Percentiles rank a stretch among this genome's conserved stretches.
Evolutionary conservation across 2,797 vertebrate genomes (phyloP).

Genomic region (Melanotaenia nigrans): DNA sequence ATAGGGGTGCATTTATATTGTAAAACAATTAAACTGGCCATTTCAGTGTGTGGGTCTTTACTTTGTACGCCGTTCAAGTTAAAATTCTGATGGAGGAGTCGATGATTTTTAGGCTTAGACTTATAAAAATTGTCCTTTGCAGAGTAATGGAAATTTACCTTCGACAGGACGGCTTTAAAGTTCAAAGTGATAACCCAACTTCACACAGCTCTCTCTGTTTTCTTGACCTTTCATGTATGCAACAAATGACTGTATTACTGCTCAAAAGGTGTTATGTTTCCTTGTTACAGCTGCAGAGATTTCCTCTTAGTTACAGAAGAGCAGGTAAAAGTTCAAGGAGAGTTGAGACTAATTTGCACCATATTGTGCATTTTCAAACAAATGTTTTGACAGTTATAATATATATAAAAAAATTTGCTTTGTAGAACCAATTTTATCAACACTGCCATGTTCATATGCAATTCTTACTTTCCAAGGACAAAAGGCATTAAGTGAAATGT

Average conservation of each 20-base stretch:
- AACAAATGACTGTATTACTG: not conserved
- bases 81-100: too few species aligned
- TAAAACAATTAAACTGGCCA: constrained; percentile 9
- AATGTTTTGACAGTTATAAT: not conserved
- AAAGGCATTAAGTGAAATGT: too few species aligned
- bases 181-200: not conserved
- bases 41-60: not conserved
- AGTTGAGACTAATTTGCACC: not conserved
- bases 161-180: not conserved
- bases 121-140: too few species aligned
- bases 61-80: too few species aligned
- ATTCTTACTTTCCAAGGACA: too few species aligned
- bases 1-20: constrained; percentile 1
- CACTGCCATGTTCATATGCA: not conserved
- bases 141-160: too few species aligned
- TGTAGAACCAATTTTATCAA: not conserved
- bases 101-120: not conserved
- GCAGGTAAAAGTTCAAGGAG: too few species aligned
- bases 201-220: not conserved
- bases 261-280: not conserved
- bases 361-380: not conserved
- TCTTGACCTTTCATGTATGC: not conserved
- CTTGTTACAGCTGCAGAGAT: not conserved
- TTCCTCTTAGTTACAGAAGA: constrained; percentile 1
- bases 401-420: not conserved